Evolutionary conservation across 2,113 vertebrate species (phyloP).

Genomic region (Dicerorhinus sumatrensis): DNA sequence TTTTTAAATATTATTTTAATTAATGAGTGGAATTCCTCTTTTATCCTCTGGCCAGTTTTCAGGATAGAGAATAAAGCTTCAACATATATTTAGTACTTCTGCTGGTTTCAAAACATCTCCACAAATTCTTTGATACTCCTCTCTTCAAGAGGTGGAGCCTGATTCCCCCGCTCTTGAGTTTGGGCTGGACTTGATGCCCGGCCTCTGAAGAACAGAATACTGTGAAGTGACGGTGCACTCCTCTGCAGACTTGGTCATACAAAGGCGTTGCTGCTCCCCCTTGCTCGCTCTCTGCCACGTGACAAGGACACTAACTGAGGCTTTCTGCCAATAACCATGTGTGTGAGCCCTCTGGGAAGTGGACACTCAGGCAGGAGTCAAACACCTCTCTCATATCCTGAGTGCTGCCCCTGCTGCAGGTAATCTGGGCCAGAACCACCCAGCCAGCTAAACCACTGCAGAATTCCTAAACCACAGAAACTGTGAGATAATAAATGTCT

Average conservation of each 20-base stretch:
- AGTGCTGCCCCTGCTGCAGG: not conserved
- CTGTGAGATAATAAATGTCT: not conserved
- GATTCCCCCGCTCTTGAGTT: not conserved
- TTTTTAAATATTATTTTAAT: not conserved
- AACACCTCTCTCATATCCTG: too few relatives aligned
- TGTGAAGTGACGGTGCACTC: fast-evolving
- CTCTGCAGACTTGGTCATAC: not conserved
- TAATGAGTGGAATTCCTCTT: not conserved
- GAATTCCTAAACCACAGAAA: not conserved
- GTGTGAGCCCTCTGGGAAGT: not conserved
- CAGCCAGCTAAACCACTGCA: not conserved
- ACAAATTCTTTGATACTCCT: not conserved
- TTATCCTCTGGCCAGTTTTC: not conserved
- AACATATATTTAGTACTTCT: not conserved
- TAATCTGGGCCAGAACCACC: too few relatives aligned
- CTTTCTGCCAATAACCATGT: not conserved
- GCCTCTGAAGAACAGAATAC: not conserved
- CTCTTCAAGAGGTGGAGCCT: not conserved
- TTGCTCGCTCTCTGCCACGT: fast-evolving
- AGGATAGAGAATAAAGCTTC: not conserved
- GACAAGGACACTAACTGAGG: not conserved
- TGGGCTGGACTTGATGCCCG: not conserved
- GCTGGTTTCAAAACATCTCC: not conserved
- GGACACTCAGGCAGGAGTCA: fast-evolving
- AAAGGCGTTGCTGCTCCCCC: not conserved